Base-by-base conservation (phyloP, 2,888 invertebrate genomes). In the Xylota sylvarum region DNA sequence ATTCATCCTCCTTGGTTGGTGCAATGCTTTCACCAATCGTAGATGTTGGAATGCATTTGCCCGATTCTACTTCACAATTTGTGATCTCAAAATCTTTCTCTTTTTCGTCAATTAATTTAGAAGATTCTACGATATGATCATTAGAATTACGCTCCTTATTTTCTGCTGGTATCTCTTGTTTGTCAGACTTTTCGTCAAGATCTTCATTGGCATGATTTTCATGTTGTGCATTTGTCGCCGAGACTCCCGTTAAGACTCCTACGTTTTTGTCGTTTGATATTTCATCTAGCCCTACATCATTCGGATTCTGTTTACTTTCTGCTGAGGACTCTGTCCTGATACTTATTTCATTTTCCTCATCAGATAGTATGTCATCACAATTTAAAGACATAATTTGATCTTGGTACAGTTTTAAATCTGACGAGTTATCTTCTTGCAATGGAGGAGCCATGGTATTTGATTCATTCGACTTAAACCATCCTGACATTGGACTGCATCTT, bases 311-410 rank as follows among this genome's bases (percentile, higher is more conserved):
- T 14, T 43, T 14, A 12, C n/a, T 12, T n/a, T 4, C 6, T 14
- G 2, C 14, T 43, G 14, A 10, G 5, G 9, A 14, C 5, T 43
- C 14, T 30, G 5, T 23, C 5, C 9, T 7, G 12, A 35, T 35
- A 3, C 9, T 10, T 52, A 17, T 46, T 9, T 9, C 7, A 50
- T 50, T 62, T n/a, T 77, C 69, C 1, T 76, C 82, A 37, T 77
- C 77, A 27, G 77, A 65, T 65, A n/a, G n/a, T n/a, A 77, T 69
- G 0, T 77, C 56, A 1, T 70, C 77, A 14, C 50, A 77, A 0
- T 52, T 27, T 46, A 72, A 60, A 6, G 35, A 65, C 19, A 52
- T 52, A 9, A 58, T 12, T n/a, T 70, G 64, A 35, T 77, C 64
- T 0, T 46, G 40, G 3, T 37, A 32, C 4, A 30, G 17, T 19